These are phyloP conservation scores for Gambelia wislizenii DNA, from an alignment of 2,797 vertebrate genomes.

Conservation along the genomic window DNA sequence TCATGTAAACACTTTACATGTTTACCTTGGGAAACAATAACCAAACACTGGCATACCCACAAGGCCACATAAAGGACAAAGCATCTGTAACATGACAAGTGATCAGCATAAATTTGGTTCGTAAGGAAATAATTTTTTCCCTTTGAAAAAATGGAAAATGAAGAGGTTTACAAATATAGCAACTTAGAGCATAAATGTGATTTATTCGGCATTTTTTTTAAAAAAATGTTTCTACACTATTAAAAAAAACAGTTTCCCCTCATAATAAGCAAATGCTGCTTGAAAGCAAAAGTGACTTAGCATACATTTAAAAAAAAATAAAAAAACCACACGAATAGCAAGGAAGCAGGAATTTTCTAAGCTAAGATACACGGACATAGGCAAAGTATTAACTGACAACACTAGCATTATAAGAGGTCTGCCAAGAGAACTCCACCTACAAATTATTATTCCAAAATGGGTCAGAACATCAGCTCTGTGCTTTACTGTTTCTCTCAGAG, in stretches of 20 bases:
- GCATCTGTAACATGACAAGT: background rate
- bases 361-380: slow-evolving; percentile 14
- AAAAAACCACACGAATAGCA: background rate
- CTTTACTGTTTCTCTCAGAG: background rate
- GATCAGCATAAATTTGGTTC: background rate
- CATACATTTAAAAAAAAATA: background rate
- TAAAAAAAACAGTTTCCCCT: background rate
- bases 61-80: background rate
- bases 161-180: background rate
- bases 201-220: background rate
- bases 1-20: background rate
- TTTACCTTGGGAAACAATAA: slow-evolving; percentile 14
- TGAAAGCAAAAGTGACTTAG: background rate
- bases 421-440: fast-evolving
- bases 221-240: background rate
- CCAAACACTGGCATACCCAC: background rate
- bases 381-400: background rate
- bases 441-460: background rate
- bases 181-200: background rate
- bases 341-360: fast-evolving
- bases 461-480: background rate
- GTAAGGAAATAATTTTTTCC: background rate
- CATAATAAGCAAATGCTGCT: background rate
- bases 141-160: background rate
- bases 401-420: fast-evolving